These are phyloP conservation scores for Psammodynastes pulverulentus DNA, from an alignment of 2,113 vertebrate species.

Conservation along the genomic window DNA sequence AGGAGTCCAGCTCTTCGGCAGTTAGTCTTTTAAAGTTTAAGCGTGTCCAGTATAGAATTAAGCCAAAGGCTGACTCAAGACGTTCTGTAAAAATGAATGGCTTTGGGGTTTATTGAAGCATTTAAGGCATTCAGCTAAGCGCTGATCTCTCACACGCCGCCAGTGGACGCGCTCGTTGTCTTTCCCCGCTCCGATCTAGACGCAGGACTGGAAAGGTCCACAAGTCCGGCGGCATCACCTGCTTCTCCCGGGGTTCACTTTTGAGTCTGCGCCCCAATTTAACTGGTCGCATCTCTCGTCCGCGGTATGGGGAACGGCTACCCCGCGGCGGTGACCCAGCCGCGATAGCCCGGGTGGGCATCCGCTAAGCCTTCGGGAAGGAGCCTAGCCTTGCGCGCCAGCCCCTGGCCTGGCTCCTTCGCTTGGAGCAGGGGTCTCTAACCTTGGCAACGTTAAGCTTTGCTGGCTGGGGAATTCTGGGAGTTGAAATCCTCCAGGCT, in stretches of 20 bases:
- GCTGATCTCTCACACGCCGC: background rate
- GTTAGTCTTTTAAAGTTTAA: background rate
- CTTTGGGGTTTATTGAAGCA: background rate
- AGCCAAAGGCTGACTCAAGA: background rate
- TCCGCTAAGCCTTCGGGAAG: background rate
- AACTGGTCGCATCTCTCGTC: background rate
- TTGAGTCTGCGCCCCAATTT: background rate
- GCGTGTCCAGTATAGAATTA: background rate
- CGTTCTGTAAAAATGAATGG: background rate
- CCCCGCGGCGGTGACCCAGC: background rate
- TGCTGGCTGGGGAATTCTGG: no score
- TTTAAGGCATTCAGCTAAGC: background rate
- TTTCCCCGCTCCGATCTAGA: background rate
- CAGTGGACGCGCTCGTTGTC: background rate
- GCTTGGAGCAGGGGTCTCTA: background rate
- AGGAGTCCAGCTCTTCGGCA: background rate
- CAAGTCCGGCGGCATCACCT: background rate
- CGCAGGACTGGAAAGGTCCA: background rate
- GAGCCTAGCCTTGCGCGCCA: background rate
- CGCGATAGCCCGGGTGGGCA: background rate
- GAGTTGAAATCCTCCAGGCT: no score
- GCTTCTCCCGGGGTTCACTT: background rate
- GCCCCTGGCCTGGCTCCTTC: background rate
- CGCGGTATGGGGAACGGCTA: background rate
- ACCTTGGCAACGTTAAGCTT: no score